Base-by-base conservation (phyloP, 2,113 vertebrate species). In the Vulpes ferrilata region DNA sequence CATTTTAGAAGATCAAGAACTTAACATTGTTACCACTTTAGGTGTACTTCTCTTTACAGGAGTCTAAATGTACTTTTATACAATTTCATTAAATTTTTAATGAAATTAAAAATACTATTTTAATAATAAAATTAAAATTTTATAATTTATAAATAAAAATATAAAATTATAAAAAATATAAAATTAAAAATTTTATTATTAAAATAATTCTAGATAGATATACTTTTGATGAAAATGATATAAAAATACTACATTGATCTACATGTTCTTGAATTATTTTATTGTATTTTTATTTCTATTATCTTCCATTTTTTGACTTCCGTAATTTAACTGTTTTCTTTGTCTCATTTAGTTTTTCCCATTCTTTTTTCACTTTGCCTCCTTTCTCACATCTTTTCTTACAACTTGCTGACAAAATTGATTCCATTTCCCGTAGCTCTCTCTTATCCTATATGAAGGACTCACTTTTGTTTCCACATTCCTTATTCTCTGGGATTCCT, bases 11-110 rank as follows among this genome's bases (percentile, higher is more conserved):
- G 9, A 94, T 78, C 38, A 83, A 59, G 15, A 83, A 91, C 8
- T 53, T 55, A 88, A 73, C 48, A 53, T 10, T 81, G 38, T 43
- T 67, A 67, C 16, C 22, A 82, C 7, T 59, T 96, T 85, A 69
- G 13, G 3, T 91, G 80, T 84, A 73, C 19, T 38, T 67, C 51
- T 96, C 5, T 97, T 90, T 22, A 88, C 53, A 97, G 71, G n/a
- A 27, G 7, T 57, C 92, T 65, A 78, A 84, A 59, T 76, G 10
- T 16, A 32, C n/a, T 71, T 88, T 65, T 11, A 32, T 60, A 86
- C 53, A 43, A 57, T 95, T 57, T 88, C 25, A 38, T n/a, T 67
- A 43, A 43, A 43, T 43, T 43, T 43, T 43, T 43, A 43, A 43
- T 43, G 43, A 43, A 43, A 43, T 43, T 43, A 43, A 43, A 43